These are phyloP conservation scores for Chiroxiphia lanceolata DNA, from an alignment of 2,797 vertebrate species.

Conservation along the genomic window DNA sequence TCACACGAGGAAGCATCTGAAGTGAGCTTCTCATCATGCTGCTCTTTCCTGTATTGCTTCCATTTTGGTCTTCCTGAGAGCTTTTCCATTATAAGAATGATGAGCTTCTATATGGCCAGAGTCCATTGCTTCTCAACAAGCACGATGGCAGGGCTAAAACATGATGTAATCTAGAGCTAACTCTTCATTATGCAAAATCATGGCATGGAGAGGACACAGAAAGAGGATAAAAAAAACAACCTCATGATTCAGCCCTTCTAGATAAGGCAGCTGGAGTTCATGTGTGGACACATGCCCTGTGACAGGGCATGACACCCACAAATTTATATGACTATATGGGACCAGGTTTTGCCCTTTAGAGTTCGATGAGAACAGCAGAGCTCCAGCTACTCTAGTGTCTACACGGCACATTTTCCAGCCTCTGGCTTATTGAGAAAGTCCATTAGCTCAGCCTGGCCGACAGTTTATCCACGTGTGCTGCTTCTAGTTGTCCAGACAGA, in stretches of 20 bases:
- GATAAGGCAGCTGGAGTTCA: accelerated
- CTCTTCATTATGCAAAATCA: not conserved
- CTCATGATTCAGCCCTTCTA: not conserved
- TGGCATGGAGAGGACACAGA: not conserved
- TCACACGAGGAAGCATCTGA: not conserved
- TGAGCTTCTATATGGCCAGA: not conserved
- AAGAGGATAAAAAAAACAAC: not conserved
- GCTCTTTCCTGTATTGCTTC: not conserved
- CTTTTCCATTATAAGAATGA: not conserved
- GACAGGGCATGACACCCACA: not conserved
- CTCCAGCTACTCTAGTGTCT: not conserved
- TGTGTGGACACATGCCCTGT: not conserved
- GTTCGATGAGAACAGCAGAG: not conserved
- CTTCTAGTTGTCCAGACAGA: not conserved
- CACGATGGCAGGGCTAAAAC: not conserved
- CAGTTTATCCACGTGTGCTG: not conserved
- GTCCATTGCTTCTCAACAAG: not conserved
- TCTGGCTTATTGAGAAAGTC: not conserved
- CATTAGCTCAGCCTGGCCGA: not conserved
- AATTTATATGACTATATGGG: not conserved
- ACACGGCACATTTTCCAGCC: not conserved
- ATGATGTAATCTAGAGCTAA: not conserved
- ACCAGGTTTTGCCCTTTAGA: not conserved
- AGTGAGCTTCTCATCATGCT: not conserved
- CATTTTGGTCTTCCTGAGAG: not conserved